phyloP scores from a whole-genome alignment of 1,140 invertebrate genomes.

The Phenacoccus solenopsis region DNA sequence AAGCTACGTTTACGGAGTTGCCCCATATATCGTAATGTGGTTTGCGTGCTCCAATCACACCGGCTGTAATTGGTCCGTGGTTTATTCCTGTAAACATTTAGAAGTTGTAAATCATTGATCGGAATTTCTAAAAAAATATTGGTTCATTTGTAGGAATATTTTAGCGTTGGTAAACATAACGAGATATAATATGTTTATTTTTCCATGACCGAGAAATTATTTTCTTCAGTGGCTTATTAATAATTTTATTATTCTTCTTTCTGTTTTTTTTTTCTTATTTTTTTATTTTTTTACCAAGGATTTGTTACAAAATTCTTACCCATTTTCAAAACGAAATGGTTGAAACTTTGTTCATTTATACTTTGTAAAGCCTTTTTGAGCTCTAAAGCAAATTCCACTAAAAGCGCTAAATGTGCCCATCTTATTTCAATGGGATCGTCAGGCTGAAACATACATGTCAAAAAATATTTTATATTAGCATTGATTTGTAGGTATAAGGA shows the following conservation, averaged over 20 bases:
- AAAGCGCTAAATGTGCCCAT: constrained; percentile 69
- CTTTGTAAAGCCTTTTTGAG: constrained; percentile 74
- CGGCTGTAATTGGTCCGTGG: constrained; percentile 86
- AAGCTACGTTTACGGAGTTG: constrained; percentile 91
- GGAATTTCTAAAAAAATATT: neutral
- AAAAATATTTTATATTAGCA: no score
- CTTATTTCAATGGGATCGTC: constrained; percentile 54
- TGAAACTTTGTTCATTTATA: constrained; percentile 91
- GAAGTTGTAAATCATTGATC: neutral
- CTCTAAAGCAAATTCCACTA: constrained; percentile 84
- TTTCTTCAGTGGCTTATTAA: no score
- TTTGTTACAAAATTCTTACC: constrained; percentile 37
- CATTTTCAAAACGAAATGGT: constrained; percentile 88
- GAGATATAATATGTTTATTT: no score
- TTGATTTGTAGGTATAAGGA: no score
- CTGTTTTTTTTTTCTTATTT: no score
- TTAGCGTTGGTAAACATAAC: no score
- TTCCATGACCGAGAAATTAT: no score
- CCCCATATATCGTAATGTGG: constrained; percentile 96
- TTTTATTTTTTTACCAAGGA: no score
- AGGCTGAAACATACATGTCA: constrained; percentile 38
- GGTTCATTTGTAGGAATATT: no score
- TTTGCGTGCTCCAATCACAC: constrained; percentile 86
- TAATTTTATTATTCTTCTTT: no score
- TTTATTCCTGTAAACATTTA: constrained; percentile 56